A percentile compares a stretch with the other conserved stretches of the same genome.
Conservation (phyloP, 2,888 invertebrate genomes). For the Sphaerophoria taeniata region DNA sequence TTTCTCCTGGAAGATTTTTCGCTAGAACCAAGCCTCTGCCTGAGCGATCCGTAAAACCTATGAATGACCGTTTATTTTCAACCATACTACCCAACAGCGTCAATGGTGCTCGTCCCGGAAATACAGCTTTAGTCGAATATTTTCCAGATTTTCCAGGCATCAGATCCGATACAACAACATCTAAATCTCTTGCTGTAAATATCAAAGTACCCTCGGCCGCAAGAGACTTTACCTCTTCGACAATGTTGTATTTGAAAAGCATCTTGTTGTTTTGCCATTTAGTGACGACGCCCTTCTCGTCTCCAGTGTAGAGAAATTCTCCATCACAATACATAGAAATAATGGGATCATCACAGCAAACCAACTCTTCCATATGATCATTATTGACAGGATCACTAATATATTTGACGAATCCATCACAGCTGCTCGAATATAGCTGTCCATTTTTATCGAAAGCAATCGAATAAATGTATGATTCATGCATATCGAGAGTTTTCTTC, state of each 20-base stretch:
- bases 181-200: constrained; percentile 81
- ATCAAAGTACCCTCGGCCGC: constrained; percentile 80
- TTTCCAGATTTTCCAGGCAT: constrained; percentile 80
- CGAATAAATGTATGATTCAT: constrained; percentile 81
- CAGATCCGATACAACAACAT: constrained; percentile 80
- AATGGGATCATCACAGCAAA: constrained; percentile 80
- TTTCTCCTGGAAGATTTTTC: constrained; percentile 78
- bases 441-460: constrained; percentile 80
- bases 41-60: constrained; percentile 81
- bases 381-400: constrained; percentile 79
- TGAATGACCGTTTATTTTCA: constrained; percentile 78
- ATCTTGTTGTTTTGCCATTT: constrained; percentile 82
- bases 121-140: constrained; percentile 80
- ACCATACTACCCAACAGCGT: constrained; percentile 79
- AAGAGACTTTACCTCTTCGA: constrained; percentile 82
- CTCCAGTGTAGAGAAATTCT: constrained; percentile 80
- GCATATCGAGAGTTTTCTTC: constrained; percentile 78
- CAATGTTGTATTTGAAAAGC: constrained; percentile 81
- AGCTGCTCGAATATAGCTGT: constrained; percentile 82
- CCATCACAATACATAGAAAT: constrained; percentile 80
- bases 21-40: constrained; percentile 80
- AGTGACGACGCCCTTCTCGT: constrained; percentile 82
- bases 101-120: constrained; percentile 81
- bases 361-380: constrained; percentile 78
- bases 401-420: constrained; percentile 81